Base-by-base conservation (phyloP, 2,113 vertebrate genomes). In the Pachycephala philippinensis region DNA sequence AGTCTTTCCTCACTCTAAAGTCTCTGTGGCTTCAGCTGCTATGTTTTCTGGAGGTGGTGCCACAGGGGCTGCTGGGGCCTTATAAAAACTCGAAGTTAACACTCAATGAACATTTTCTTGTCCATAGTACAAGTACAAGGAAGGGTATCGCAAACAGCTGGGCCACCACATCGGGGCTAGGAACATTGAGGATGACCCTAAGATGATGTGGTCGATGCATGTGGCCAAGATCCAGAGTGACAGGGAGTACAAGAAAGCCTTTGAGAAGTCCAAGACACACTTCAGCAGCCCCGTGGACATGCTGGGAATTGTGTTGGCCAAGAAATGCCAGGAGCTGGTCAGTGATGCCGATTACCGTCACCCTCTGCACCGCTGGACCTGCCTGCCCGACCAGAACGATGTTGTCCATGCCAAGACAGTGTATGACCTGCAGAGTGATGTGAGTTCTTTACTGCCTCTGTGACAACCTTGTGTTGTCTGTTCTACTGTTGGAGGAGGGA, bases 161-260 rank as follows among this genome's bases (percentile, higher is more conserved):
- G 94, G 94, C 15, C 93, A 95, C 66, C 93, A 95, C 15, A 79
- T 95, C 0, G 93, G 93, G 3, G 99, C 98, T 11, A 98, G 95
- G 24, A 93, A 98, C 2, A 50, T 99, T 1, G 59, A 98, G 4
- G 99, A 99, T 1, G 99, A 99, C 60, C 99, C 99, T 6, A 98
- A 99, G 89, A 87, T 99, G 20, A 64, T 99, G 98, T 98, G 99
- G 98, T 99, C 98, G 0, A 87, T 99, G 74, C 99, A 99, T 5
- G 98, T 91, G 24, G 99, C 97, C 93, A 99, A 98, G 98, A 98
- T 99, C 12, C 99, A 99, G 96, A 99, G 99, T 86, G 98, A 99
- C 84, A 97, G 42, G 6, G 98, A 99, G 77, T 99, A 99, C 96
- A 99, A 99, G 98, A 99, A 99, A 44, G 99, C 98, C 64, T 99